A percentile compares a stretch with the other conserved stretches of the same genome.
phyloP scores from a whole-genome alignment of 2,797 vertebrate genomes.

The Siniperca obscura region DNA sequence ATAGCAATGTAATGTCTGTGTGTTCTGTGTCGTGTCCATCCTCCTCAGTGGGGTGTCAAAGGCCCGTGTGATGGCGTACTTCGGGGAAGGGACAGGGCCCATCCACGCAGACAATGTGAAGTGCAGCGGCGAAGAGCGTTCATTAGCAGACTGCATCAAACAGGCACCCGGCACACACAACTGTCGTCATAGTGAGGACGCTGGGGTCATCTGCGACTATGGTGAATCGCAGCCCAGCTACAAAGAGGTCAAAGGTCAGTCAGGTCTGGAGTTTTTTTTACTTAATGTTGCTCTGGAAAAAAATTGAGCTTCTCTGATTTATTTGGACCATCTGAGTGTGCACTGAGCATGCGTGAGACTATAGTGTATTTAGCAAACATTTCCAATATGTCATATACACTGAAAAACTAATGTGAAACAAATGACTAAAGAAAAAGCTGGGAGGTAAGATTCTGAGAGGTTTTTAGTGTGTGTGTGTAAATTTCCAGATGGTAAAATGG shows the following conservation, averaged over 20 bases:
- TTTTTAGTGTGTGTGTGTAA: constrained; percentile 3
- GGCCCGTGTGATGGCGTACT: constrained; percentile 96
- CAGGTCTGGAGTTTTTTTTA: constrained; percentile 6
- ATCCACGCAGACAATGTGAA: constrained; percentile 95
- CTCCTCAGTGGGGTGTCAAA: constrained; percentile 88
- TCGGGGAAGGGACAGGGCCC: constrained; percentile 94
- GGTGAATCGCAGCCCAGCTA: constrained; percentile 73
- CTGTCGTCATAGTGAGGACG: constrained; percentile 97
- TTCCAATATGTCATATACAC: constrained; percentile 33
- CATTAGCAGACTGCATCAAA: constrained; percentile 92
- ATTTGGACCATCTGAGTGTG: background rate
- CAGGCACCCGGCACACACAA: constrained; percentile 92
- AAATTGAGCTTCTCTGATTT: constrained; percentile 19
- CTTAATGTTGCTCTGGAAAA: background rate
- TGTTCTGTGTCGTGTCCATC: constrained; percentile 4
- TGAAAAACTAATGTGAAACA: constrained; percentile 52
- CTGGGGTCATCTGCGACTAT: constrained; percentile 95
- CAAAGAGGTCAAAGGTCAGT: constrained; percentile 81
- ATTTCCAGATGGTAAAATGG: constrained; percentile 73
- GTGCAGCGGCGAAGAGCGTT: constrained; percentile 91
- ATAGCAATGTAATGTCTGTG: constrained; percentile 3
- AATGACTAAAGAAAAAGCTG: constrained; percentile 25
- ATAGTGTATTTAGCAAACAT: constrained; percentile 61
- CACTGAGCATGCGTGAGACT: constrained; percentile 2
- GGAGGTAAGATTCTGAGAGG: background rate